Evolutionary conservation across 2,797 vertebrate species (phyloP), one percentile per base, ranked within the genome.

Genomic region (Macropodus opercularis): DNA sequence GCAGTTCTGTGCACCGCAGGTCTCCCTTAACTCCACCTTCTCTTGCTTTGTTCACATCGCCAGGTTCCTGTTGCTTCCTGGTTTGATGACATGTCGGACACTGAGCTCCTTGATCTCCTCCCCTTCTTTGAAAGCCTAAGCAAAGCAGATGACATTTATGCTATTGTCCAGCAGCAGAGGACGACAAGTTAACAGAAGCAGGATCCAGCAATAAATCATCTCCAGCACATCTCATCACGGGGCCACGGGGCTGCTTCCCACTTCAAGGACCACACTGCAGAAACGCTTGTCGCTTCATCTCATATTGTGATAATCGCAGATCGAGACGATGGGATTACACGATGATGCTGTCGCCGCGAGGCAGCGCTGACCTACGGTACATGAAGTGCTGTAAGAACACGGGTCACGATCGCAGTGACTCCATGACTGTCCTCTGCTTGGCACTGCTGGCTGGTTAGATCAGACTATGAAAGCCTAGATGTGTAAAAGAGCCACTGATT

Each of bases 81-180:
- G 97, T 99, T 99, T 18, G 95, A 99, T 35, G 96, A 99, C 91
- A 96, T 94, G 94, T 93, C 94, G 0, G 97, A 99, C 92, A 98
- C 95, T 0, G 97, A 99, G 85, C 94, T 99, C 62, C 93, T 98
- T 1, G 96, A 99, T 72, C 94, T 99, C 44, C 91, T 99, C 84
- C 97, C 97, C 2, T 96, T 98, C 91, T 99, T 99, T 5, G 97
- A 99, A 88, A 93, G 94, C 91, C 94, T 99, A 59, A 98, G 95
- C 91, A 93, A 93, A 51, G 94, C 93, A 87, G 96, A 98, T 0
- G 93, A 98, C 6, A 91, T 99, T 63, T 97, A 97, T 32, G 92
- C 94, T 66, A 89, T 95, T 80, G 95, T 99, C 76, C 94, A 94
- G 90, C 93, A 96, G 87, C 94, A 94, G 52, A 90, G 90, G 91